Evolutionary conservation across 2,888 invertebrate genomes (phyloP).

Genomic region (Stegophylla sp.): DNA sequence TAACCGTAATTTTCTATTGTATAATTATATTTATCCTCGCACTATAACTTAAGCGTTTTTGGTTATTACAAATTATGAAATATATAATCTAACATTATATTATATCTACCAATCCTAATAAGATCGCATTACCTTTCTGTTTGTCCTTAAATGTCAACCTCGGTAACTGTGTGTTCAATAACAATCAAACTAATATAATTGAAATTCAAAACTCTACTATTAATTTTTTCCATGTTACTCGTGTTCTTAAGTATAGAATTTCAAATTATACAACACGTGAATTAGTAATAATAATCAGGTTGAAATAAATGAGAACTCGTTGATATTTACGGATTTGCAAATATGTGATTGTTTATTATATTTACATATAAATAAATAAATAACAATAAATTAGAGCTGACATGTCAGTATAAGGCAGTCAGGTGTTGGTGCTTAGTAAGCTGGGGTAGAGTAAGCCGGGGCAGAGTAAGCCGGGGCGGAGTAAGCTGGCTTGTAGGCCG

Average conservation of each 20-base stretch:
- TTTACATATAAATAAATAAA: constrained; percentile 57
- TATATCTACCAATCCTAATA: not conserved
- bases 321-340: constrained; percentile 28
- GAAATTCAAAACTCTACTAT: not conserved
- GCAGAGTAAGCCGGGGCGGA: constrained; percentile 31
- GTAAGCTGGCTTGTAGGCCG: constrained; percentile 13
- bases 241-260: too few species aligned
- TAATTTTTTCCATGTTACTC: too few species aligned
- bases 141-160: not conserved
- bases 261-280: not conserved
- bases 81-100: not conserved
- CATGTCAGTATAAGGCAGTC: constrained; percentile 8
- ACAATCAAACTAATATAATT: not conserved
- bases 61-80: not conserved
- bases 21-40: constrained; percentile 32
- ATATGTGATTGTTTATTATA: constrained; percentile 53
- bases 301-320: constrained; percentile 2
- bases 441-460: constrained; percentile 62
- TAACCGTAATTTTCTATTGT: not conserved
- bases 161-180: not conserved
- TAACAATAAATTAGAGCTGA: constrained; percentile 54
- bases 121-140: not conserved
- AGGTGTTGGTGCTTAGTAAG: constrained; percentile 51
- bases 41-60: not conserved
- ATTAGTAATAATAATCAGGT: not conserved